Base-by-base conservation (phyloP, 2,797 vertebrate genomes). In the Squalus acanthias region DNA sequence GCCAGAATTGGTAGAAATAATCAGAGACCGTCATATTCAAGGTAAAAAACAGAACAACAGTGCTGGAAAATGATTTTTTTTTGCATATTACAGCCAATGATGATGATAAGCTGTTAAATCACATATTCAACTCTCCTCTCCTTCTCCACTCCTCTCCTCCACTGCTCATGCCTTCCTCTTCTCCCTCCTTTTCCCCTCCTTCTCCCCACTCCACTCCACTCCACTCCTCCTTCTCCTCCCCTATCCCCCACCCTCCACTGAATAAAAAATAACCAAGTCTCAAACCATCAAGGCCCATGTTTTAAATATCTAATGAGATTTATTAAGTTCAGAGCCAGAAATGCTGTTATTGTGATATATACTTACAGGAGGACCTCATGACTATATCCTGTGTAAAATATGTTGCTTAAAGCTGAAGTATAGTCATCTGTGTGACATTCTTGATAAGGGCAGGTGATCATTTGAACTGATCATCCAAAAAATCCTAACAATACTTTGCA, bases 1-100 rank as follows among this genome's bases (percentile, higher is more conserved):
- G 98, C 22, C 46, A 69, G 94, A 65, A n/a, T 53, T 95, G 22
- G 46, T 95, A n/a, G 50, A 95, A 26, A 95, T 53, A 57, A 60
- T 53, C 53, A 74, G 46, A 74, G 13, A 57, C 69, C 0, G 63
- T 17, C 63, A 93, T 65, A 39, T 69, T 93, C 91, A 46, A 69
- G n/a, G 1, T 69, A 69, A 24, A 50, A 46, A 85, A 85, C 8
- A 63, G 10, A 6, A 60, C 12, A 89, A 33, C 26, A 50, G 5
- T 60, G 88, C 24, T 17, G 29, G 53, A 89, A 89, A 89, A 29
- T 5, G 12, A 53, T 29, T 60, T 63, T 2, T 33, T 91, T 50
- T 72, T 50, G 8, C 93, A 95, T 2, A 5, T 70, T 33, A 33
- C 46, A 13, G 26, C 5, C 5, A 74, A 57, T 53, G 24, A 72